Evolutionary conservation across 2,797 vertebrate genomes (phyloP).

Genomic region (Margarornis squamiger): DNA sequence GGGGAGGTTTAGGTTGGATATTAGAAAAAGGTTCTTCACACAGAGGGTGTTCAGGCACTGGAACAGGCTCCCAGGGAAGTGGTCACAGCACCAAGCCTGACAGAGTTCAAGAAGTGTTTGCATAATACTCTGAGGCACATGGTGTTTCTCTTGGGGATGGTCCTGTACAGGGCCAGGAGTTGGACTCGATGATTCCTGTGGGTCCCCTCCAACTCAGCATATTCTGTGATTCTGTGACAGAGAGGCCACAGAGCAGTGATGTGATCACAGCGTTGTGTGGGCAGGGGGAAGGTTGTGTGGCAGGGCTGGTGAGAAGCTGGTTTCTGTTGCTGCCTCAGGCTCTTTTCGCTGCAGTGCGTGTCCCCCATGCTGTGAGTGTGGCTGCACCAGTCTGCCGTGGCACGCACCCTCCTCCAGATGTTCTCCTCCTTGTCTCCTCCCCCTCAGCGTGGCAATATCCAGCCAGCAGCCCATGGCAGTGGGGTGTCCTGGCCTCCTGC

Average conservation of each 20-base stretch:
- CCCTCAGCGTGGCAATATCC: accelerated
- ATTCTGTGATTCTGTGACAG: not conserved
- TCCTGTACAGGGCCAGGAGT: too few relatives aligned
- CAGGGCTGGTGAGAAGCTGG: not conserved
- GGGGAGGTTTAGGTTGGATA: not conserved
- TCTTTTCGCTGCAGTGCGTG: accelerated
- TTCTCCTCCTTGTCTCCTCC: not conserved
- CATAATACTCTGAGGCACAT: not conserved
- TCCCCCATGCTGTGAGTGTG: not conserved
- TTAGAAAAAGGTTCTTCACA: not conserved
- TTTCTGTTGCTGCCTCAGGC: not conserved
- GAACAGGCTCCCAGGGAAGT: not conserved
- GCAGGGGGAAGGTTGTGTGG: not conserved
- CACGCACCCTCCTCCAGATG: not conserved
- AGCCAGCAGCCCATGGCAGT: not conserved
- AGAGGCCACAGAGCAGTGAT: not conserved
- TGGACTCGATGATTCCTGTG: not conserved
- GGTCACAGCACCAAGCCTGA: not conserved
- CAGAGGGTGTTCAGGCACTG: not conserved
- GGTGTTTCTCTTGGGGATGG: not conserved
- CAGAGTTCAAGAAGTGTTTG: not conserved
- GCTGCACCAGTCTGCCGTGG: not conserved
- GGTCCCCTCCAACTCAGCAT: not conserved
- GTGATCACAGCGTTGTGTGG: not conserved
- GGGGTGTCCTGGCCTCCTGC: not conserved